Conservation (phyloP, 2,888 invertebrate genomes). For the Heterodera filipjevi region DNA sequence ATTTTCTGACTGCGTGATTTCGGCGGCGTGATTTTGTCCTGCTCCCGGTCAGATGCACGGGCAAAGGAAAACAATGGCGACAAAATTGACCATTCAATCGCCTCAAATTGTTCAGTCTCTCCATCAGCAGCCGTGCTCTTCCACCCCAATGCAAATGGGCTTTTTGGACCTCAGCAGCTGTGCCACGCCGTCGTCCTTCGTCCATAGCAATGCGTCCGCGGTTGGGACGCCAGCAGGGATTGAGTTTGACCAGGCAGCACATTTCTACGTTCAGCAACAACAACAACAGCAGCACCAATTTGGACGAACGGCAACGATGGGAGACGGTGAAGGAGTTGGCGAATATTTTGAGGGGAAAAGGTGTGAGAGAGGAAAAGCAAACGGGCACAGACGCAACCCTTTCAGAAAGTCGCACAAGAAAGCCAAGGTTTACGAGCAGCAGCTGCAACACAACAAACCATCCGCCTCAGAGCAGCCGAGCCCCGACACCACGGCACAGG, state of each 20-base stretch:
- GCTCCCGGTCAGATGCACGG: too few species aligned
- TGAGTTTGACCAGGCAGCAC: neutral
- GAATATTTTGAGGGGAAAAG: neutral
- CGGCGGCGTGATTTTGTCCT: too few species aligned
- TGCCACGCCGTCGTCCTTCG: neutral
- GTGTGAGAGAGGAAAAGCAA: neutral
- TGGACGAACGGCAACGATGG: conserved; percentile 5
- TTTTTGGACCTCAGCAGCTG: conserved; percentile 7
- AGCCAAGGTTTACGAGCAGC: neutral
- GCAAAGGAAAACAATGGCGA: too few species aligned
- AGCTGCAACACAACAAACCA: too few species aligned
- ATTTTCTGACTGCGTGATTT: too few species aligned
- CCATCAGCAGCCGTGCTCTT: conserved; percentile 11
- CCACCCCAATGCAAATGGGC: conserved; percentile 10
- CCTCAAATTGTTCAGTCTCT: neutral
- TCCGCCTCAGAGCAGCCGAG: conserved; percentile 6
- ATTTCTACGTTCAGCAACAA: neutral
- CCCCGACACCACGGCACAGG: conserved; percentile 8
- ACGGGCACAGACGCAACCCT: neutral
- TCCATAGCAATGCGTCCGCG: neutral
- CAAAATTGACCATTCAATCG: too few species aligned
- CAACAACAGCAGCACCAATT: conserved; percentile 9
- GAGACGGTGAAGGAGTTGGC: neutral
- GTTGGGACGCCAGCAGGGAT: neutral
- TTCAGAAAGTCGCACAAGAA: conserved; percentile 4